Conservation (phyloP, 2,888 invertebrate genomes). For the Prosapia bicincta region DNA sequence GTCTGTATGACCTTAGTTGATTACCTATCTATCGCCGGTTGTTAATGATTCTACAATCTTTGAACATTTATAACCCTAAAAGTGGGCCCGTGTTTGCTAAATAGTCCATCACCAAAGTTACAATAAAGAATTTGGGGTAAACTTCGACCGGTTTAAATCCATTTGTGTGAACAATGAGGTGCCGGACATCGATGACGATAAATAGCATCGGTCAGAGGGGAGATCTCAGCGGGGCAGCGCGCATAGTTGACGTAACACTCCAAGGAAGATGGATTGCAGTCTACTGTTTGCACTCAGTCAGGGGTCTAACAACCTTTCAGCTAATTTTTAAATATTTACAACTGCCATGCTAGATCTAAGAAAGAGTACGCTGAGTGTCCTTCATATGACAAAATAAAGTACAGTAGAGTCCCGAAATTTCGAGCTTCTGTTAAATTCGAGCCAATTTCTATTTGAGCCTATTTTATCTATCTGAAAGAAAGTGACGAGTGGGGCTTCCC, state of each 20-base stretch:
- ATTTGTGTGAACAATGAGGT: neutral
- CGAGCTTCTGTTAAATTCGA: no score
- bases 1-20: no score
- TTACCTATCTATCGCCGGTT: no score
- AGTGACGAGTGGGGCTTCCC: no score
- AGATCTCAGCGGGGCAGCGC: neutral
- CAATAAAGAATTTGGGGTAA: neutral
- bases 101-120: neutral
- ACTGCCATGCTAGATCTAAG: neutral
- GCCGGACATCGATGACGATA: conserved; percentile 2
- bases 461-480: no score
- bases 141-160: neutral
- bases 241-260: neutral
- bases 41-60: neutral
- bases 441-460: no score
- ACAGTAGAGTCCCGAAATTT: no score
- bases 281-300: neutral
- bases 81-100: neutral
- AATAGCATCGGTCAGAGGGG: neutral
- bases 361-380: no score
- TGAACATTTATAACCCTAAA: neutral
- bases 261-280: neutral
- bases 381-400: no score
- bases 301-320: neutral
- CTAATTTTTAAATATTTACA: neutral